Base-by-base conservation (phyloP, 2,888 invertebrate species). In the Leucoma salicis region DNA sequence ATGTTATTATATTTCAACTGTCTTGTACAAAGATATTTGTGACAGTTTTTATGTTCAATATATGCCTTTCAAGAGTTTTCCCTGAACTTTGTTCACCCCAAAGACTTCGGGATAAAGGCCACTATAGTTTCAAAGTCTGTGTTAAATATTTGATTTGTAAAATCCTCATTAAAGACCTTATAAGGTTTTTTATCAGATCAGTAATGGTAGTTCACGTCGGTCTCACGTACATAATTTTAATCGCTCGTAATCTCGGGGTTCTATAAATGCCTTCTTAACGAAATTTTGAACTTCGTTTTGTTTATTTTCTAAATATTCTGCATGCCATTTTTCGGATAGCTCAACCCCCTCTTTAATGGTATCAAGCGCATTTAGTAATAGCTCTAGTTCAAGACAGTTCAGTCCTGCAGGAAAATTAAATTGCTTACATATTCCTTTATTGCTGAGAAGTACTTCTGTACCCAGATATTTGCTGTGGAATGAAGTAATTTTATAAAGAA, bases 391-490 rank as follows among this genome's bases (percentile, higher is more conserved):
- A 0, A 57, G 35, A 1, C 41, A 0, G 25, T 38, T 77, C 49
- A 86, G 35, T n/a, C 49, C 53, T 5, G 42, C 5, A 1, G 84
- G 85, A 2, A 80, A 42, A 39, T 71, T 69, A 16, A 62, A 70
- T 42, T 63, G 71, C 53, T 72, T 70, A 61, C 66, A 70, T 40
- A 85, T 71, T 3, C 86, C 86, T 2, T 59, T 62, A 18, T 65
- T 18, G 58, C 76, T 76, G 13, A 86, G 47, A 15, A 74, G 53
- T 31, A 74, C 46, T 7, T 78, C 74, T 28, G 70, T 56, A 3
- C 74, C 70, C 25, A 78, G 52, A 51, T 56, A 83, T 58, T 82
- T 82, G 63, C 24, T 31, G 36, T 13, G 15, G 16, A 31, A 37
- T 27, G n/a, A 27, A 27, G n/a, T 6, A 27, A 27, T 27, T n/a